phyloP scores from a whole-genome alignment of 2,113 vertebrate species.

The Podilymbus podiceps region DNA sequence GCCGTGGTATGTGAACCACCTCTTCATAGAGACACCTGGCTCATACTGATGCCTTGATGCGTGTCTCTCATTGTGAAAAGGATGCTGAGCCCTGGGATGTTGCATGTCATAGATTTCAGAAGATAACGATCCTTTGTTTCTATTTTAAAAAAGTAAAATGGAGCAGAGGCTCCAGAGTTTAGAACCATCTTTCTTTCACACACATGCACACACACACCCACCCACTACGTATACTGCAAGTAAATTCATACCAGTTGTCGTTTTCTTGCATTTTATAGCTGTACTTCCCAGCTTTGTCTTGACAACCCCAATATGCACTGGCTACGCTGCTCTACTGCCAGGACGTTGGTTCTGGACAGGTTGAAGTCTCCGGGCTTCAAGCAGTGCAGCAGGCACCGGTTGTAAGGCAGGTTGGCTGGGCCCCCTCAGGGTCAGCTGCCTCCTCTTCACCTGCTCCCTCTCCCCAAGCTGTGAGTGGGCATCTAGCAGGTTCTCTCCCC shows the following conservation, averaged over 20 bases:
- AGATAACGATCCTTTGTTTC: neutral
- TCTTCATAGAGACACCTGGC: neutral
- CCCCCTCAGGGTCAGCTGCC: neutral
- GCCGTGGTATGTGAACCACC: neutral
- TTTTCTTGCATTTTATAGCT: neutral
- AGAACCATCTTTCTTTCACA: neutral
- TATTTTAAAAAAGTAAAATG: neutral
- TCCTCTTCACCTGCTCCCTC: neutral
- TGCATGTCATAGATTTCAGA: neutral
- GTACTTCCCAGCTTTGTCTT: neutral
- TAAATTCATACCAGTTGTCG: neutral
- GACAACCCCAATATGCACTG: neutral
- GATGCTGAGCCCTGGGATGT: neutral
- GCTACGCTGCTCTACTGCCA: rapidly evolving
- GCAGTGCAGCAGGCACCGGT: rapidly evolving
- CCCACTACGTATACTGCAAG: rapidly evolving
- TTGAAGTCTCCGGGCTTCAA: neutral
- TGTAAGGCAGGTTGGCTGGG: neutral
- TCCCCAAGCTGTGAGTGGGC: neutral
- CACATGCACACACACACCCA: no score
- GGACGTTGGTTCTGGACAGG: neutral
- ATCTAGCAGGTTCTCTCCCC: neutral
- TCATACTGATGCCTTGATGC: neutral
- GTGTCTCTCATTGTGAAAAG: neutral
- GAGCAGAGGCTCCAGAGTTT: neutral